Base-by-base conservation (phyloP, 2,888 invertebrate species). In the Cryptocephalus moraei region DNA sequence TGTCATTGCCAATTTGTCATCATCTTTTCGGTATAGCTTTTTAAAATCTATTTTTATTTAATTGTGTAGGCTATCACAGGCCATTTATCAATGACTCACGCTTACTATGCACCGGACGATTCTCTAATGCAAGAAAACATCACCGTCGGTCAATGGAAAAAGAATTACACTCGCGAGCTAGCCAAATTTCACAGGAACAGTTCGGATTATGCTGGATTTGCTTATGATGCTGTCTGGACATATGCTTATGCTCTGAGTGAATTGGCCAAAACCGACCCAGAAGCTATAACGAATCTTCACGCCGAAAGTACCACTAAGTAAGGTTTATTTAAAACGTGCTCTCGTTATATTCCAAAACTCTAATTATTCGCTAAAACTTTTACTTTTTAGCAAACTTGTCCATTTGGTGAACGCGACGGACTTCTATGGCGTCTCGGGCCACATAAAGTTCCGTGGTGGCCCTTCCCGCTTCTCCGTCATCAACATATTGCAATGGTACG, bases 141-240 rank as follows among this genome's bases (percentile, higher is more conserved):
- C 13, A 81, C 82, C 0, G 80, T 88, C 0, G 67, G 71, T 0
- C 63, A 80, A 49, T 89, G 86, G 84, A 71, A 73, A 51, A 48
- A 70, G 9, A 63, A 68, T 1, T 22, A 22, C 22, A 6, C 2
- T 22, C 22, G 22, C 22, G 22, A 22, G 22, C 6, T 22, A 22
- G 22, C 22, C 22, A 22, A 22, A 22, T 22, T 4, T 22, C 80
- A 79, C 57, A 48, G n/a, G 45, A 57, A 14, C 8, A 58, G 63
- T 8, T 83, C 82, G 0, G 75, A 78, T 54, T 87, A 84, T 63
- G 84, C 82, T 0, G 84, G 84, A 1, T 88, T 81, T 63, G 84
- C 85, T 0, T 89, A 89, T 60, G 89, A 89, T 67, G 87, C 86
- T 0, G 82, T 88, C 44, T 89, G 89, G 88, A 80, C 81, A 0